Evolutionary conservation across 30 jellyfish, hydroid and myxozoan genomes (phyloP).

Genomic region (Phacellophora camtschatica): DNA sequence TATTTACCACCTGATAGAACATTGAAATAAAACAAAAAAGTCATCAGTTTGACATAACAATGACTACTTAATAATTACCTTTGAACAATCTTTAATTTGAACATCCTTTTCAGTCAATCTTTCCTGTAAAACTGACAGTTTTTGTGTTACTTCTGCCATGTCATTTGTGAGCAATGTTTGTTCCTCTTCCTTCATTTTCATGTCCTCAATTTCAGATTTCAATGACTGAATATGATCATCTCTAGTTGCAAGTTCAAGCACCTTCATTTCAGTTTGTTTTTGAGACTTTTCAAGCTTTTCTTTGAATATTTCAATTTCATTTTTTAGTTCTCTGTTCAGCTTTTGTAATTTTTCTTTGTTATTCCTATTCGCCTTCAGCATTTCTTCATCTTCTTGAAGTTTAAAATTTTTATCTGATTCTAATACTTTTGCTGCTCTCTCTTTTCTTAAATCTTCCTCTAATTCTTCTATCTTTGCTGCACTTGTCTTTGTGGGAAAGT

Average conservation of each 20-base stretch:
- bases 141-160: background rate
- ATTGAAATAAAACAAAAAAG: too few relatives aligned
- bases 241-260: conserved; percentile 2
- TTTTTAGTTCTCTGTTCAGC: conserved; percentile 2
- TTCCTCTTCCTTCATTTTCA: background rate
- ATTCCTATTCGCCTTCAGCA: background rate
- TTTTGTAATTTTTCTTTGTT: background rate
- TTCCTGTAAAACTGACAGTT: background rate
- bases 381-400: background rate
- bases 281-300: background rate
- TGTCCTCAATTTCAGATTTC: conserved; percentile 8
- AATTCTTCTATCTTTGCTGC: conserved; percentile 9
- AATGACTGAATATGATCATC: background rate
- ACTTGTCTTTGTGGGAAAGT: background rate
- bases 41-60: too few relatives aligned
- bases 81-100: background rate
- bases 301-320: background rate
- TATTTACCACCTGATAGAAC: too few relatives aligned
- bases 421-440: background rate
- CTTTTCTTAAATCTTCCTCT: conserved; percentile 7
- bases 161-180: background rate
- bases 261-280: background rate
- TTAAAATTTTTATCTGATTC: too few relatives aligned
- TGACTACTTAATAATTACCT: conserved; percentile 38
- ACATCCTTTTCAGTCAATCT: conserved; percentile 18